Evolutionary conservation across 1,140 invertebrate species (phyloP), one percentile per base, ranked within the genome.

Genomic region (Drosophila guanche): DNA sequence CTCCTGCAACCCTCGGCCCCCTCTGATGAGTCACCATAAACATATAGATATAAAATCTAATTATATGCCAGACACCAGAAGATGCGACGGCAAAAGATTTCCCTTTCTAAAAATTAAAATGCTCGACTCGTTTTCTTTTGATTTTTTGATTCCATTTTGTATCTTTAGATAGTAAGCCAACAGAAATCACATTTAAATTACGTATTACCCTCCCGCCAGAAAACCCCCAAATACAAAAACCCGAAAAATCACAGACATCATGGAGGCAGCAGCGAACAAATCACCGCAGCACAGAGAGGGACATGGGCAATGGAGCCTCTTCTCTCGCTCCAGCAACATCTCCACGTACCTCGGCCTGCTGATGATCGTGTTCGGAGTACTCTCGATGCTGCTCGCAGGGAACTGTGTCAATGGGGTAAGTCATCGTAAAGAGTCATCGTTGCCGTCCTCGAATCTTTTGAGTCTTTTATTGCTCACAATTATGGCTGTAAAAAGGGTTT

Each of bases 401-500:
- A 88, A 90, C 79, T 90, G 89, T 90, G 89, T 89, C 89, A 90
- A 86, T 90, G 89, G 85, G 89, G 89, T 90, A 79, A 90, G 89
- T 88, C 60, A 25, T 37, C 45, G 50, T 45, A 37, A 22, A 40
- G 37, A 58, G 43, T 61, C 43, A 40, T 42, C 43, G 52, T 25
- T 53, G 29, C 63, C 50, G 50, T 68, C 41, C 20, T 33, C 29
- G 14, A 10, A 10, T 5, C 16, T 62, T 25, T 43, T 54, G 25
- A 56, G 41, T 46, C 56, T 69, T 66, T 77, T 67, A 52, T 55
- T 6, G 43, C 25, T 57, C 46, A 22, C 65, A 75, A 84, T 83
- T 63, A 83, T 56, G 12, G 50, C 42, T 37, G 60, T 45, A 56
- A 58, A 27, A 66, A 59, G 58, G 51, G 33, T 45, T 25, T 72